phyloP scores from a whole-genome alignment of 2,888 invertebrate species.

The Pandemis corylana region DNA sequence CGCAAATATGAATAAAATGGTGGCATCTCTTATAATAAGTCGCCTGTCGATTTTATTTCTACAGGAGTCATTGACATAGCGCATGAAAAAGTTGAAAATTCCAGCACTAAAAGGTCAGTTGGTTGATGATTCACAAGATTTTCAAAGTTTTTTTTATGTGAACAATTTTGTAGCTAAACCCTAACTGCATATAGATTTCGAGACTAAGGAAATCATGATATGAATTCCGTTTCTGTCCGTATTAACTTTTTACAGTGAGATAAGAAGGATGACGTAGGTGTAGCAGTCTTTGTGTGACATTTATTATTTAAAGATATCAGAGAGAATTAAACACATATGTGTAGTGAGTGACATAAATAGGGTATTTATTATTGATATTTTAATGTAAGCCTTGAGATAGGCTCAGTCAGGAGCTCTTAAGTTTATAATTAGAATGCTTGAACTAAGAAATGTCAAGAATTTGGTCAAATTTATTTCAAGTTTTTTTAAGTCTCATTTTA shows the following conservation, averaged over 20 bases:
- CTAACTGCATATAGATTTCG: no score
- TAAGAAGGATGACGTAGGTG: no score
- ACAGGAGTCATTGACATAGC: background rate
- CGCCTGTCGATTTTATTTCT: background rate
- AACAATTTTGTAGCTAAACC: no score
- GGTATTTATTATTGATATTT: background rate
- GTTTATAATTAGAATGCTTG: no score
- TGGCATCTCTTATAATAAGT: constrained; percentile 46
- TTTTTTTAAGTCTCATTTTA: background rate
- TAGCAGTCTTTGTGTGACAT: background rate
- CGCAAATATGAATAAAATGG: constrained; percentile 39
- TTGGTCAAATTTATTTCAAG: background rate
- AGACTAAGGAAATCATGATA: no score
- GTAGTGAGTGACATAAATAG: no score
- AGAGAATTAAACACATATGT: no score
- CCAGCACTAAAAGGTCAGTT: background rate
- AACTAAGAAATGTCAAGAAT: no score
- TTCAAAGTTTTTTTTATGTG: background rate
- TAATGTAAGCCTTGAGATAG: background rate
- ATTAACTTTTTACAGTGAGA: no score
- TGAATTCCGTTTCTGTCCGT: no score
- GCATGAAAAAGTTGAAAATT: background rate
- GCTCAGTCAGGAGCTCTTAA: background rate
- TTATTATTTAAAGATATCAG: background rate
- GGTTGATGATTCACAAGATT: background rate